Evolutionary conservation across 1,140 invertebrate species (phyloP).

Genomic region (Saccostrea glomerata): DNA sequence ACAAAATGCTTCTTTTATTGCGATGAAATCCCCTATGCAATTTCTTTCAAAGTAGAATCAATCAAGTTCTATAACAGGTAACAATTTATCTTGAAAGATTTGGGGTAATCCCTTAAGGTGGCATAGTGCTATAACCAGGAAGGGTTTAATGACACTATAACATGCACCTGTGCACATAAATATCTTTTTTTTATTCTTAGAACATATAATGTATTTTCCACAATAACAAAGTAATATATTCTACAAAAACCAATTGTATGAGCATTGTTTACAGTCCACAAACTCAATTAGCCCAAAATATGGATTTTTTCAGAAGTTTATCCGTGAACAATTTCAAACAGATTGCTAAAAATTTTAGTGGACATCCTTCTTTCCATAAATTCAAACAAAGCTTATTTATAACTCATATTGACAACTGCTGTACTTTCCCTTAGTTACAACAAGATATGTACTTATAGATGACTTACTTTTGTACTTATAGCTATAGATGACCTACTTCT

Average conservation of each 20-base stretch:
- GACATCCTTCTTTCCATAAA: no score
- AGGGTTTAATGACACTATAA: neutral
- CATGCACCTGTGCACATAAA: neutral
- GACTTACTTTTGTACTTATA: no score
- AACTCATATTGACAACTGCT: no score
- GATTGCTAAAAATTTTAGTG: no score
- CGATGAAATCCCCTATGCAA: neutral
- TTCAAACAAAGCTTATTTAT: no score
- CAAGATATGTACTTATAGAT: no score
- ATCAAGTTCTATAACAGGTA: neutral
- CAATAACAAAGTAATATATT: neutral
- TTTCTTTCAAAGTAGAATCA: neutral
- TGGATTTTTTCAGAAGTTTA: no score
- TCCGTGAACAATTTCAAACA: no score
- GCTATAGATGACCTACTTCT: no score
- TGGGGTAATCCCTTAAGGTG: neutral
- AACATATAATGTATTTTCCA: neutral
- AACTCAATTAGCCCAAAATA: no score
- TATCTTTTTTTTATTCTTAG: neutral
- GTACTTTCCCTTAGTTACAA: no score
- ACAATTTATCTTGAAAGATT: constrained; percentile 16
- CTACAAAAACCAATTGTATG: neutral
- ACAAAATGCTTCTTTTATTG: constrained; percentile 20
- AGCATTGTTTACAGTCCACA: neutral
- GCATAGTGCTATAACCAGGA: neutral